Base-by-base conservation (phyloP, 2,888 invertebrate genomes). In the Tenodera sinensis region DNA sequence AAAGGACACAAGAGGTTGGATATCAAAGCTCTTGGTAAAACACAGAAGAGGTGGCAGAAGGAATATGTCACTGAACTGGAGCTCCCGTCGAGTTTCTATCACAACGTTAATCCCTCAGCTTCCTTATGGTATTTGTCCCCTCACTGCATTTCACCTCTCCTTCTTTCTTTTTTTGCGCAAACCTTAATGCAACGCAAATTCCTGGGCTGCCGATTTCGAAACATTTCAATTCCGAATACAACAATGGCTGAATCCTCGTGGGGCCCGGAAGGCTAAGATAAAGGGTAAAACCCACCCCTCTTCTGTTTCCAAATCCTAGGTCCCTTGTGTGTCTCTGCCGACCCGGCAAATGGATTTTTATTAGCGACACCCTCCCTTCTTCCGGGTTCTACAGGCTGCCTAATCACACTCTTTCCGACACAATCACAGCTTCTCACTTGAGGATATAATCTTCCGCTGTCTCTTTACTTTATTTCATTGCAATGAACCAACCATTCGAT, bases 261-360 rank as follows among this genome's bases (percentile, higher is more conserved):
- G 85, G 85, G 85, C 25, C 54, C 54, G 54, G 54, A 71, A 71
- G 54, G 20, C 54, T 71, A 71, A 71, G 54, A 71, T 71, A 71
- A 71, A 71, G 54, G 54, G 54, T 71, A 71, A 71, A 71, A 71
- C 54, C 54, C 54, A 71, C 54, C 54, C 54, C 54, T 85, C 85
- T 85, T 47, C 47, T 85, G 85, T 85, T 85, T 34, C 85, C 54
- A 85, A 85, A 85, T 85, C 85, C 85, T 54, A 47, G 54, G 54
- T 47, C 27, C 85, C 47, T 47, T 54, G 42, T 85, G 85, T 47
- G 85, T 27, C 85, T 25, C 85, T 14, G 85, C 25, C 84, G 84
- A 85, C 85, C 85, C 85, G 28, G 85, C 85, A 85, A 85, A 85
- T 85, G 85, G 85, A 54, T 85, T 85, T 85, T 85, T 85, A 85